A percentile compares a stretch with the other conserved stretches of the same genome.
These are phyloP conservation scores for Geotrypetes seraphini DNA, from an alignment of 2,797 vertebrate species.

Conservation along the genomic window DNA sequence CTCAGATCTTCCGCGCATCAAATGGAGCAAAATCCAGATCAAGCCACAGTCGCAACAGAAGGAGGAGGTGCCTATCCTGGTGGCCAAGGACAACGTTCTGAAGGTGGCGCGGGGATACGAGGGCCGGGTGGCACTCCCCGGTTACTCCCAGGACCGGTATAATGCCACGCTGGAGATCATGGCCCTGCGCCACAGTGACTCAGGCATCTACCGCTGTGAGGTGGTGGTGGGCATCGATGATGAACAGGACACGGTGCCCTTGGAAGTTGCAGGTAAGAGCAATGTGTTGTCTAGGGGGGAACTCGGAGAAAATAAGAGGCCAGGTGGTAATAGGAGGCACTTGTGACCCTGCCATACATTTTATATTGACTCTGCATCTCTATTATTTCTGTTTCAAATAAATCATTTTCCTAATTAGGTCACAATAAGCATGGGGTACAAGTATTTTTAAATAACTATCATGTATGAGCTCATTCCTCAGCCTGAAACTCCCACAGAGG, in stretches of 20 bases:
- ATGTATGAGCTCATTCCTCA: too few species aligned
- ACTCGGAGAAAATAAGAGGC: too few species aligned
- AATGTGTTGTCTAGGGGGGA: too few species aligned
- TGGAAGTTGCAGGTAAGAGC: slow-evolving; percentile 83
- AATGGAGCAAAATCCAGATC: slow-evolving; percentile 90
- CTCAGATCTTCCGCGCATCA: slow-evolving; percentile 76
- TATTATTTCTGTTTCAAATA: too few species aligned
- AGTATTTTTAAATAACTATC: too few species aligned
- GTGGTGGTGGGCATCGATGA: slow-evolving; percentile 88
- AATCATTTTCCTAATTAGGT: too few species aligned
- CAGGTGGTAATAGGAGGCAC: too few species aligned
- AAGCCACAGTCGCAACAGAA: slow-evolving; percentile 66
- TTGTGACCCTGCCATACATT: too few species aligned
- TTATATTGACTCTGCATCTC: too few species aligned
- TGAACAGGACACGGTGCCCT: slow-evolving; percentile 82
- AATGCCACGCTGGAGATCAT: slow-evolving; percentile 77
- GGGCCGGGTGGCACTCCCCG: slow-evolving; percentile 72
- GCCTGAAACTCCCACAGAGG: too few species aligned
- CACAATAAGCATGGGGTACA: too few species aligned
- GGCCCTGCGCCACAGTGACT: slow-evolving; percentile 74
- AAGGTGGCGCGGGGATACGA: slow-evolving; percentile 87
- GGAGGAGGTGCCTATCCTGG: slow-evolving; percentile 76
- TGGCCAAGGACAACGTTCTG: slow-evolving; percentile 85
- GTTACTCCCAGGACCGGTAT: slow-evolving; percentile 67
- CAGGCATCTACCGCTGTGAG: slow-evolving; percentile 87